phyloP scores from a whole-genome alignment of 2,888 invertebrate genomes.

The Melanophora roralis region DNA sequence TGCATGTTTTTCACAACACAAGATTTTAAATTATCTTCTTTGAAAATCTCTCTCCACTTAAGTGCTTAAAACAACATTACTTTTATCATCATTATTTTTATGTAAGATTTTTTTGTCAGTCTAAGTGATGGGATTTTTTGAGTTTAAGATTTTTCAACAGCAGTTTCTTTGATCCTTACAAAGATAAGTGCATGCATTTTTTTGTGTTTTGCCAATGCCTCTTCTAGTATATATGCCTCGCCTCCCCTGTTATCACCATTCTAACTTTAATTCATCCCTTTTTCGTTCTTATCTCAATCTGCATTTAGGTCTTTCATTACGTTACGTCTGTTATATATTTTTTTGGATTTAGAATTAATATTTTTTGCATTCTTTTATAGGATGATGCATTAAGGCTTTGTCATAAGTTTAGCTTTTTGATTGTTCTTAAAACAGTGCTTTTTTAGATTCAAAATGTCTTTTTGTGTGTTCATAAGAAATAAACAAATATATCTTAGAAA shows the following conservation, averaged over 20 bases:
- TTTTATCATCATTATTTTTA: constrained; percentile 38
- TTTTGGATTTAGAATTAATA: not conserved
- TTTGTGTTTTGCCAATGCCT: constrained; percentile 1
- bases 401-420: constrained; percentile 39
- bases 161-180: constrained; percentile 47
- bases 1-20: constrained; percentile 40
- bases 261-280: constrained; percentile 33
- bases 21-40: constrained; percentile 47
- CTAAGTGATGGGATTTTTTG: constrained; percentile 16
- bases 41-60: constrained; percentile 51
- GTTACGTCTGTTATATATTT: not conserved
- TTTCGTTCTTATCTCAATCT: constrained; percentile 27
- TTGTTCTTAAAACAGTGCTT: not conserved
- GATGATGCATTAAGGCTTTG: constrained; percentile 7
- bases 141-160: constrained; percentile 52
- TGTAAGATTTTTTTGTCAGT: not conserved
- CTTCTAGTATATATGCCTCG: not conserved
- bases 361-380: not conserved
- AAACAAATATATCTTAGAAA: too few species aligned
- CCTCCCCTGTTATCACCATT: not conserved
- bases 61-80: constrained; percentile 56
- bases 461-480: too few species aligned
- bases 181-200: constrained; percentile 55
- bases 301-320: constrained; percentile 8
- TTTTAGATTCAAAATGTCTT: not conserved